phyloP scores from a whole-genome alignment of 2,797 vertebrate species.

The Acomys russatus region DNA sequence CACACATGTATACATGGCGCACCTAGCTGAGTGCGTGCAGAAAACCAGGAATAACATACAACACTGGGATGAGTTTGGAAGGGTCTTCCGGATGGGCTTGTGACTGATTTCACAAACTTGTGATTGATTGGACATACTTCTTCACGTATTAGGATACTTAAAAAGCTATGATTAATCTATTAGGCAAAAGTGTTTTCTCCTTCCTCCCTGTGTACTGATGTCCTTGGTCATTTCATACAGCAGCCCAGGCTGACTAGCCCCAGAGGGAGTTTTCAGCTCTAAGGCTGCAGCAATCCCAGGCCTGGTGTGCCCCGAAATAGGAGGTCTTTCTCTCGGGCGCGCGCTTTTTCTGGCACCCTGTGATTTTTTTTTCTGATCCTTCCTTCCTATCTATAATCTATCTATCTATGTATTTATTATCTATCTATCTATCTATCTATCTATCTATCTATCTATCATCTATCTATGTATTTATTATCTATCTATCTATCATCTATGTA shows the following conservation, averaged over 20 bases:
- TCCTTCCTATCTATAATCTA: too few relatives aligned
- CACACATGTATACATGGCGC: not conserved
- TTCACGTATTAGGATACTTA: slow-evolving; percentile 2
- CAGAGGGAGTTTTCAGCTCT: not conserved
- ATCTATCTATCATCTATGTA: too few relatives aligned
- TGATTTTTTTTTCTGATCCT: too few relatives aligned
- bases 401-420: too few relatives aligned
- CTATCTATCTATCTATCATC: too few relatives aligned
- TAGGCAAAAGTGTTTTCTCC: not conserved
- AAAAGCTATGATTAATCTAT: not conserved
- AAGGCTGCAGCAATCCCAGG: not conserved
- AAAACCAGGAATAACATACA: not conserved
- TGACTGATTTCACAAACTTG: not conserved
- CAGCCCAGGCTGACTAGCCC: not conserved
- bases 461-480: too few relatives aligned
- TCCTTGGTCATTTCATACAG: not conserved
- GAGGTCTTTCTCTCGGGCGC: not conserved
- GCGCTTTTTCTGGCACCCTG: too few relatives aligned
- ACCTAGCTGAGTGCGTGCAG: too few relatives aligned
- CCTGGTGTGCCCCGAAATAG: not conserved
- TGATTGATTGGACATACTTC: not conserved
- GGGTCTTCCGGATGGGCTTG: slow-evolving; percentile 6
- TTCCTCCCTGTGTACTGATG: not conserved
- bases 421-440: too few relatives aligned
- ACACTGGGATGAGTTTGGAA: not conserved